Percentiles rank a stretch among this genome's conserved stretches.
phyloP scores from a whole-genome alignment of 2,113 vertebrate genomes.

The Colinus virginianus region DNA sequence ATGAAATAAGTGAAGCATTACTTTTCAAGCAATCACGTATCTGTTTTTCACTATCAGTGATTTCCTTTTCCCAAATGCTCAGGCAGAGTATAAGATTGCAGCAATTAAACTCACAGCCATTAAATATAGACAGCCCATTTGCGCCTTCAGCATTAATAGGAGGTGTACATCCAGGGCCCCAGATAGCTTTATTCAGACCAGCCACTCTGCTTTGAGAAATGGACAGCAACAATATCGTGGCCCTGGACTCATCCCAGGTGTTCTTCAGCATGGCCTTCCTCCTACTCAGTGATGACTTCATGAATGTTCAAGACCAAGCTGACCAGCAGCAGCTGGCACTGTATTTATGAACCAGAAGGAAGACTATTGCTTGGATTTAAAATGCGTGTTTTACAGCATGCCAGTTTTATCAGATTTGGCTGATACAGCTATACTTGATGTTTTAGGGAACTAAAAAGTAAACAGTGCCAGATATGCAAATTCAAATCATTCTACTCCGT shows the following conservation, averaged over 20 bases:
- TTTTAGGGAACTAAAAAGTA: slow-evolving; percentile 32
- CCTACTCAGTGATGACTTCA: neutral
- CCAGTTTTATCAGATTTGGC: slow-evolving; percentile 32
- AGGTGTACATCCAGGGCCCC: neutral
- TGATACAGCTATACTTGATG: neutral
- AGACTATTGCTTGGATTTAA: slow-evolving; percentile 15
- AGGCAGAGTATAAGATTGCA: neutral
- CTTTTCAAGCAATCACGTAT: neutral
- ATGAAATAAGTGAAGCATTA: neutral
- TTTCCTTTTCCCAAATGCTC: neutral
- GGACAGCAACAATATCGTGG: neutral
- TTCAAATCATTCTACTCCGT: neutral
- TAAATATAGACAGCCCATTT: neutral
- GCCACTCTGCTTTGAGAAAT: neutral
- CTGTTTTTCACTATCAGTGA: neutral
- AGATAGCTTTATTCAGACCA: neutral
- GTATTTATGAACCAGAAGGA: slow-evolving; percentile 6
- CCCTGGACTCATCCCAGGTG: neutral
- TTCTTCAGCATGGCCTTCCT: neutral
- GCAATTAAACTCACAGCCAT: neutral
- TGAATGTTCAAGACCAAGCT: neutral
- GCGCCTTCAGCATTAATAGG: neutral
- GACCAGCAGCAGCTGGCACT: neutral
- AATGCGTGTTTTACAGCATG: slow-evolving; percentile 25
- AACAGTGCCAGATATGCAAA: slow-evolving; percentile 30